Conservation (phyloP, 2,113 vertebrate genomes). For the Mirounga angustirostris region DNA sequence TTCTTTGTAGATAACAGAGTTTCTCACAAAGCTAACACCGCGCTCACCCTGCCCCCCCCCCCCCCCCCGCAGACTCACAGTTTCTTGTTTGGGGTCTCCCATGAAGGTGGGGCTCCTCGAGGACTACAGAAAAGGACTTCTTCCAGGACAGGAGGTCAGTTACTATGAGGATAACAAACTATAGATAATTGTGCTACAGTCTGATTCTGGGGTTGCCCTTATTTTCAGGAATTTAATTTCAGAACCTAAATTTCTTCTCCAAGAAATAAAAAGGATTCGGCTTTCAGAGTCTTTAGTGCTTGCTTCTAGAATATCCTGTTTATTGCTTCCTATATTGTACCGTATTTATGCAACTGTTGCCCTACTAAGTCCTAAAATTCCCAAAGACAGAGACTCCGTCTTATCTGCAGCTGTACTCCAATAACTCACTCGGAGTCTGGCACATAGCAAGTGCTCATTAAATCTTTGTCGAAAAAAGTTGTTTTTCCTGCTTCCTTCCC, state of each 20-base stretch:
- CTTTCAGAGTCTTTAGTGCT: slow-evolving; percentile 15
- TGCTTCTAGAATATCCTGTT: slow-evolving; percentile 34
- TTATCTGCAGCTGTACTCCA: background rate
- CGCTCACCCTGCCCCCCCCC: background rate
- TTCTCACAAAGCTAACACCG: background rate
- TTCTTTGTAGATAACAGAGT: background rate
- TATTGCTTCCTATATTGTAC: slow-evolving; percentile 9
- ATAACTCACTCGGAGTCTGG: background rate
- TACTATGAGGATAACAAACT: background rate
- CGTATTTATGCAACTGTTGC: background rate
- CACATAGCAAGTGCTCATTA: background rate
- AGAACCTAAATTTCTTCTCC: slow-evolving; percentile 1
- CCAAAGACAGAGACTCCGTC: background rate
- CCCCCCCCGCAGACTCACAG: background rate
- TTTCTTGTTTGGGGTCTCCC: background rate
- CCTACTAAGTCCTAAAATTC: slow-evolving; percentile 14
- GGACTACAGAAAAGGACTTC: background rate
- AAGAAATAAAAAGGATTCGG: slow-evolving; percentile 39
- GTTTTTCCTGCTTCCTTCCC: background rate
- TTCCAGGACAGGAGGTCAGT: background rate
- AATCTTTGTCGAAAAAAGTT: slow-evolving; percentile 39
- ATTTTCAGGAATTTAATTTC: slow-evolving; percentile 54
- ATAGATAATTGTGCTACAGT: background rate
- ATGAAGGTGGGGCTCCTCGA: background rate
- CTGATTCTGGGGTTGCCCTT: background rate